A percentile compares a stretch with the other conserved stretches of the same genome.
Evolutionary conservation across 1,140 invertebrate species (phyloP).

Genomic region (Acyrthosiphon pisum): DNA sequence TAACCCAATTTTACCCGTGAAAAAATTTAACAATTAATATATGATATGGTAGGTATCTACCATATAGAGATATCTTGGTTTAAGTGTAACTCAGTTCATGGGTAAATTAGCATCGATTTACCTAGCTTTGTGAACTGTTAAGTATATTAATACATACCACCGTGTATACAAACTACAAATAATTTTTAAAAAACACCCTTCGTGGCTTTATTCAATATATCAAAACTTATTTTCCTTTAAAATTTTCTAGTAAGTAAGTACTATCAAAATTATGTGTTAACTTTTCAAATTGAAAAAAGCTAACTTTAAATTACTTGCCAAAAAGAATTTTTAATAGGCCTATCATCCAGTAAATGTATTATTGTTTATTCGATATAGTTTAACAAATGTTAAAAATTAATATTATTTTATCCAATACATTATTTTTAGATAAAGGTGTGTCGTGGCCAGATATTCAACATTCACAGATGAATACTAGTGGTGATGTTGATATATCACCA

Average conservation of each 20-base stretch:
- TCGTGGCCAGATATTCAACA: conserved; percentile 45
- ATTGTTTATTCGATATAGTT: not conserved
- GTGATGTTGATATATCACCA: conserved; percentile 25
- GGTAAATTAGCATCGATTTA: no score
- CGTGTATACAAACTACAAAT: not conserved
- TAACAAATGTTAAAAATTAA: not conserved
- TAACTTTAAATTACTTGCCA: not conserved
- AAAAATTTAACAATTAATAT: no score
- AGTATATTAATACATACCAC: not conserved
- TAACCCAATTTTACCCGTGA: not conserved
- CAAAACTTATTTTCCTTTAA: not conserved
- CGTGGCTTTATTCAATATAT: not conserved
- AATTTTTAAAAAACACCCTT: not conserved
- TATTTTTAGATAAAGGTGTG: conserved; percentile 41
- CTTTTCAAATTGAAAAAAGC: not conserved
- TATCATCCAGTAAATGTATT: not conserved
- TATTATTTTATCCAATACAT: not conserved
- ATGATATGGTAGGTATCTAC: no score
- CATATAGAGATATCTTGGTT: no score
- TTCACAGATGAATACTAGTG: conserved; percentile 47
- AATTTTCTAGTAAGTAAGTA: not conserved
- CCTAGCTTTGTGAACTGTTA: not conserved
- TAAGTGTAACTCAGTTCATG: no score
- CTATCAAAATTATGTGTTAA: not conserved
- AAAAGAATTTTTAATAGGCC: not conserved